Conservation (phyloP, 37 sponge, comb jelly and placozoan genomes). For the Crambe crambe region DNA sequence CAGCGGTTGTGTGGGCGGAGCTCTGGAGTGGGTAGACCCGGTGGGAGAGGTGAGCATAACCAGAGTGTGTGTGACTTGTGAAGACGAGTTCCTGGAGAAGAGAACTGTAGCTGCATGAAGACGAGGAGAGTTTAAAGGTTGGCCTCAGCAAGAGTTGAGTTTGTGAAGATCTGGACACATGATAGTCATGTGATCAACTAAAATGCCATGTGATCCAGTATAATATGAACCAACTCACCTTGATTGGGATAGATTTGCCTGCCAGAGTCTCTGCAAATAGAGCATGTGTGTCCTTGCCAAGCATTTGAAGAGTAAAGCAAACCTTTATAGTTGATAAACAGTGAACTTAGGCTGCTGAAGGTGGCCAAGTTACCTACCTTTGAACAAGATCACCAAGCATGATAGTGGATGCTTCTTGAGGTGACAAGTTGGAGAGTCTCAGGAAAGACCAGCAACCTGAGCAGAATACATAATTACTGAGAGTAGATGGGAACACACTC, state of each 20-base stretch:
- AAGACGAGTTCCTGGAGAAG: conserved; percentile 59
- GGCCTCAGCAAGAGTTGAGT: conserved; percentile 68
- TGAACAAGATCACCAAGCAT: conserved; percentile 27
- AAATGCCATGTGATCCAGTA: no score
- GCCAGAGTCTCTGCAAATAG: conserved; percentile 54
- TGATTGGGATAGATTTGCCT: background rate
- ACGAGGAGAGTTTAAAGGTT: conserved; percentile 14
- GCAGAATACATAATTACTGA: background rate
- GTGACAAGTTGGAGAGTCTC: conserved; percentile 42
- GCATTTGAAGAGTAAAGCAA: conserved; percentile 13
- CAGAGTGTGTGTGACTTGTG: conserved; percentile 30
- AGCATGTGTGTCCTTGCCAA: conserved; percentile 23
- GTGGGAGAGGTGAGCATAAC: conserved; percentile 53
- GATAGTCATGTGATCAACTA: background rate
- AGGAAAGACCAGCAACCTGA: conserved; percentile 52
- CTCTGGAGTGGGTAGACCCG: conserved; percentile 44
- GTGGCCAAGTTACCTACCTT: conserved; percentile 33
- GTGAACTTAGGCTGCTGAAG: no score
- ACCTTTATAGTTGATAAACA: no score
- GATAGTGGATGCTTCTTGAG: conserved; percentile 35
- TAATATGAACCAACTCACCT: no score
- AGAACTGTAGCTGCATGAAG: conserved; percentile 40
- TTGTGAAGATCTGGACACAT: background rate
- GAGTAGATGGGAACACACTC: background rate
- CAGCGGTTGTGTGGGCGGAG: conserved; percentile 12